A percentile compares a stretch with the other conserved stretches of the same genome.
Conservation (phyloP, 2,113 vertebrate genomes). For the Alexandromys fortis region DNA sequence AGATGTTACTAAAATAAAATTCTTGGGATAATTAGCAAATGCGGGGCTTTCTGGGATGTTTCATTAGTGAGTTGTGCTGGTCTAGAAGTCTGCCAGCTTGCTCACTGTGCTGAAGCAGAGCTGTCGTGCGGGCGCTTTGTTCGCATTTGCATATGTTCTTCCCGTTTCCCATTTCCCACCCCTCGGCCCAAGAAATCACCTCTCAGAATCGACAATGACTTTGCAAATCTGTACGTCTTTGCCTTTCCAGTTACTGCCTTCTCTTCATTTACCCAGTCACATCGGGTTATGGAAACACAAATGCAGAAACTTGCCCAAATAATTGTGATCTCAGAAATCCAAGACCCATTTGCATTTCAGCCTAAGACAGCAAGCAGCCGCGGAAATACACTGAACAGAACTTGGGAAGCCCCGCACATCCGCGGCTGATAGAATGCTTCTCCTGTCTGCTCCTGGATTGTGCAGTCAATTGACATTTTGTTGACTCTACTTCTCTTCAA, state of each 20-base stretch:
- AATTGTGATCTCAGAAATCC: constrained; percentile 42
- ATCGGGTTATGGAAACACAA: constrained; percentile 40
- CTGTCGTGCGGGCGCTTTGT: not conserved
- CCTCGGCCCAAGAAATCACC: constrained; percentile 63
- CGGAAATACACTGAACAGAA: not conserved
- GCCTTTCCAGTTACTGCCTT: constrained; percentile 61
- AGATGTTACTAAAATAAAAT: constrained; percentile 54
- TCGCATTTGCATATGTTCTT: not conserved
- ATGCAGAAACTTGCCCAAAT: constrained; percentile 56
- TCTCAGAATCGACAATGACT: constrained; percentile 53
- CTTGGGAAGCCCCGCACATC: not conserved
- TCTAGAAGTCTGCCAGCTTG: not conserved
- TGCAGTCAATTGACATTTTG: constrained; percentile 63
- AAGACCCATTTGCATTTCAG: constrained; percentile 54
- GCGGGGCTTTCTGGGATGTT: constrained; percentile 1
- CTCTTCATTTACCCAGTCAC: constrained; percentile 68
- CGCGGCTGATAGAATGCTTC: not conserved
- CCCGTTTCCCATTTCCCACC: constrained; percentile 1
- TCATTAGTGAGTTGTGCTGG: not conserved
- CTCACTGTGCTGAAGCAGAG: not conserved
- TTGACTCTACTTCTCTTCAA: constrained; percentile 71
- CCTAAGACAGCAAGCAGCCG: not conserved
- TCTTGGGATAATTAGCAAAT: not conserved
- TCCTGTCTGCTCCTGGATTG: constrained; percentile 46
- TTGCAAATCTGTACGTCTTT: constrained; percentile 55